phyloP scores from a whole-genome alignment of 2,888 invertebrate species.

The Agrotis puta region DNA sequence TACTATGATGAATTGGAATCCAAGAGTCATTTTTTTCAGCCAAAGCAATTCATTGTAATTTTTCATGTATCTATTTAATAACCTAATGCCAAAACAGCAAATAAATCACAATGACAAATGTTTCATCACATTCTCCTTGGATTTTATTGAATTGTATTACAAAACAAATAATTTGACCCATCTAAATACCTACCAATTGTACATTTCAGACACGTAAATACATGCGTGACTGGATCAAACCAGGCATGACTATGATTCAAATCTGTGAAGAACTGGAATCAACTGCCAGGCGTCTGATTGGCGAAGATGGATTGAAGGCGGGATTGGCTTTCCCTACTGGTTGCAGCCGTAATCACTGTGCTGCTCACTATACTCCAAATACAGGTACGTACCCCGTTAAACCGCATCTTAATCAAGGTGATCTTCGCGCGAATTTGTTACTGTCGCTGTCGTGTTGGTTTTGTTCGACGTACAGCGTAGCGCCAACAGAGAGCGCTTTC shows the following conservation, averaged over 20 bases:
- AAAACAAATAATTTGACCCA: conserved; percentile 21
- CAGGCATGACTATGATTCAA: conserved; percentile 99
- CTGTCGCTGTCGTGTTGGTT: no score
- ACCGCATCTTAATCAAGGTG: no score
- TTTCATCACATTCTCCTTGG: conserved; percentile 31
- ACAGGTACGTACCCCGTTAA: conserved; percentile 91
- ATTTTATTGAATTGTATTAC: conserved; percentile 29
- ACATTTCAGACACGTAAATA: conserved; percentile 95
- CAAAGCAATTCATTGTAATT: not conserved
- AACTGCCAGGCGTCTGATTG: conserved; percentile 97
- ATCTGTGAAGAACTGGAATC: conserved; percentile 99
- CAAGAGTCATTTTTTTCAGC: no score
- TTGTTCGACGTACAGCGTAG: no score
- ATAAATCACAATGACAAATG: conserved; percentile 6
- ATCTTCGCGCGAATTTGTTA: no score
- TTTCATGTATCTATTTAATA: not conserved
- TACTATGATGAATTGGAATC: no score
- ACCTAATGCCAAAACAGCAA: not conserved
- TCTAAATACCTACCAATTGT: conserved; percentile 14
- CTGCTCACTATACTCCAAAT: conserved; percentile 99
- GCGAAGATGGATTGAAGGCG: conserved; percentile 98
- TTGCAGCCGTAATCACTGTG: conserved; percentile 99
- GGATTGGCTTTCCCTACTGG: conserved; percentile 99
- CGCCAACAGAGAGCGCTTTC: no score
- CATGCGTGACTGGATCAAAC: conserved; percentile 98